phyloP scores from a whole-genome alignment of 2,113 vertebrate genomes.

The Phylloscopus trochiloides region DNA sequence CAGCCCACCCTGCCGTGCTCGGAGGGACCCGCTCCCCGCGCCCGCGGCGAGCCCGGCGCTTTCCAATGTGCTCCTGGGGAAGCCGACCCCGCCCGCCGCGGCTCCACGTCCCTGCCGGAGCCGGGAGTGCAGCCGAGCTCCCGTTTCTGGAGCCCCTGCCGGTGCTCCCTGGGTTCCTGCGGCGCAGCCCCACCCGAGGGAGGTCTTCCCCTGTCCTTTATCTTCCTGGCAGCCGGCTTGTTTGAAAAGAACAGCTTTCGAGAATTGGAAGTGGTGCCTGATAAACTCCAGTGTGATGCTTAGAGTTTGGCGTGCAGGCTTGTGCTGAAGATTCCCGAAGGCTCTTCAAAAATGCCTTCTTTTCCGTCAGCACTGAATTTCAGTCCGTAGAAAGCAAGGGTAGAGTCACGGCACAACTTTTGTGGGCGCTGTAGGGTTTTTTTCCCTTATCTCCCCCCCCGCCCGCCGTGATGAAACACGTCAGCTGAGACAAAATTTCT shows the following conservation, averaged over 20 bases:
- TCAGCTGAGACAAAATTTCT: neutral
- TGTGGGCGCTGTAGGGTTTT: no score
- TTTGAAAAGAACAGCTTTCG: neutral
- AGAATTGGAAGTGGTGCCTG: rapidly evolving
- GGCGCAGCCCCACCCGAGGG: neutral
- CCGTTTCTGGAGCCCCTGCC: rapidly evolving
- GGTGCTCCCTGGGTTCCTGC: rapidly evolving
- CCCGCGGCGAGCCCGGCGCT: rapidly evolving
- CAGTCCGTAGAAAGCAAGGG: neutral
- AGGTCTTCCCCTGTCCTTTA: neutral
- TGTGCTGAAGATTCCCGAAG: neutral
- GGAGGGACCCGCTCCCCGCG: neutral
- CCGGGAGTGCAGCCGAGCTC: neutral
- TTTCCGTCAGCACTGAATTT: neutral
- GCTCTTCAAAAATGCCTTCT: neutral
- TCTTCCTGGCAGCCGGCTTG: neutral
- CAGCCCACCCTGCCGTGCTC: neutral
- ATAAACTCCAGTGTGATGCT: neutral
- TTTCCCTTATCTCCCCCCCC: no score
- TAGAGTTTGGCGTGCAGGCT: rapidly evolving
- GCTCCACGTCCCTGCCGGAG: neutral
- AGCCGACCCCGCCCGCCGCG: neutral
- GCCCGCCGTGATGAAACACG: neutral
- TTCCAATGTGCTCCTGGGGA: neutral
- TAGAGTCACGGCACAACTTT: neutral